phyloP scores from a whole-genome alignment of 2,797 vertebrate genomes.

The Oophaga sylvatica region DNA sequence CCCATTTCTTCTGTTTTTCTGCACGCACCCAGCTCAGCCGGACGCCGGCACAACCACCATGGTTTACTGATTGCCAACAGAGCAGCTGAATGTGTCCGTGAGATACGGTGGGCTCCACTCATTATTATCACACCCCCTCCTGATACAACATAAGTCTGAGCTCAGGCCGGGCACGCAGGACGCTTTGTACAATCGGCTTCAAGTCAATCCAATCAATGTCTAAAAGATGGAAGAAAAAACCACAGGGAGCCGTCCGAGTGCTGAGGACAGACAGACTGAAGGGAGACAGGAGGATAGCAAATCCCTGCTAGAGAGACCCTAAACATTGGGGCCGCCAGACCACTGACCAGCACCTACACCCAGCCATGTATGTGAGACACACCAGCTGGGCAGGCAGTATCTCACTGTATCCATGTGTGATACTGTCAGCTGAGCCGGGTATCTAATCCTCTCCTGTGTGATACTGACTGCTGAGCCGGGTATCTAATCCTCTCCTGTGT shows the following conservation, averaged over 20 bases:
- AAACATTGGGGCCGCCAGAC: no score
- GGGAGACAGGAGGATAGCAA: neutral
- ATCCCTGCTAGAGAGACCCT: no score
- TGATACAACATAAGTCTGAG: conserved; percentile 43
- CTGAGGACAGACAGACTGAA: neutral
- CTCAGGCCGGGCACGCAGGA: conserved; percentile 49
- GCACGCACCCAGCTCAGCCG: conserved; percentile 23
- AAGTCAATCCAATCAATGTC: conserved; percentile 46
- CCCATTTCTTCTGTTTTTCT: neutral
- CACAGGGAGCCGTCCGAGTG: neutral
- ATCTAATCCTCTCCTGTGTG: no score
- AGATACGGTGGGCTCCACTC: conserved; percentile 10
- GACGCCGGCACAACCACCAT: conserved; percentile 20
- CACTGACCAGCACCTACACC: no score
- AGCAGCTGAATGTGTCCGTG: conserved; percentile 56
- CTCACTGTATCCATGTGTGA: no score
- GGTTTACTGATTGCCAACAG: conserved; percentile 57
- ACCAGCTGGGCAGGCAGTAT: no score
- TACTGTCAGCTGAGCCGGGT: no score
- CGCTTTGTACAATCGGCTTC: conserved; percentile 30
- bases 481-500: no score
- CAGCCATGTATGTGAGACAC: no score
- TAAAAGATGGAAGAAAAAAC: conserved; percentile 25
- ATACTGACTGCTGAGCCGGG: no score
- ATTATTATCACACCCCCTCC: conserved; percentile 11